Conservation (phyloP, 2,888 invertebrate species). For the Lasioglossum villosulum region DNA sequence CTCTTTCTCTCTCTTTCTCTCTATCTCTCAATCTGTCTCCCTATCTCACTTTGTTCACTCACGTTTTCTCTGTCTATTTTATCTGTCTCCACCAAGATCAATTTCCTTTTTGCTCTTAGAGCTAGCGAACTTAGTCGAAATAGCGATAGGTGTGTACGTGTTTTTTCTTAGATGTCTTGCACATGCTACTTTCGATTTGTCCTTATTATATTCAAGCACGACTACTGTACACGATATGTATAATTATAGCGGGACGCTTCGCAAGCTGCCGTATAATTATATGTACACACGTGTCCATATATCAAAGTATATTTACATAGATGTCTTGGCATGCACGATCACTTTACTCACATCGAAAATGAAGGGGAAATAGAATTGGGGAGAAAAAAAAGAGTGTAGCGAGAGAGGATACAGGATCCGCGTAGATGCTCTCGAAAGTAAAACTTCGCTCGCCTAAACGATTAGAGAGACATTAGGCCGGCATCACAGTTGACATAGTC, state of each 20-base stretch:
- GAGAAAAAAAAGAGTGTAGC: slow-evolving; percentile 12
- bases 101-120: slow-evolving; percentile 74
- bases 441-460: neutral
- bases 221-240: slow-evolving; percentile 54
- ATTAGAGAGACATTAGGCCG: slow-evolving; percentile 12
- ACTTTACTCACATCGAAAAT: slow-evolving; percentile 75
- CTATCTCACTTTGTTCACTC: slow-evolving; percentile 28
- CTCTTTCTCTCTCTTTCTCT: slow-evolving; percentile 33
- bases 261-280: slow-evolving; percentile 35
- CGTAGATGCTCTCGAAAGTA: slow-evolving; percentile 5
- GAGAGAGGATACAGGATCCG: neutral
- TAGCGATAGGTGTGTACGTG: slow-evolving; percentile 82
- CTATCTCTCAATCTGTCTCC: slow-evolving; percentile 33
- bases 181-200: slow-evolving; percentile 80
- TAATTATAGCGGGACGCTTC: slow-evolving; percentile 10
- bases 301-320: slow-evolving; percentile 74
- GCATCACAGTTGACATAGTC: neutral
- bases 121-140: slow-evolving; percentile 76
- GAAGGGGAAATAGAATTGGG: neutral
- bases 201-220: slow-evolving; percentile 76
- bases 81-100: slow-evolving; percentile 63
- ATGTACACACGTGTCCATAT: slow-evolving; percentile 49
- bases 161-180: slow-evolving; percentile 83
- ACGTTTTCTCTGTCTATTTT: slow-evolving; percentile 45
- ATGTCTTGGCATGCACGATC: slow-evolving; percentile 84